These are phyloP conservation scores for Chalcosyrphus nemorum DNA, from an alignment of 2,888 invertebrate species.

Conservation along the genomic window DNA sequence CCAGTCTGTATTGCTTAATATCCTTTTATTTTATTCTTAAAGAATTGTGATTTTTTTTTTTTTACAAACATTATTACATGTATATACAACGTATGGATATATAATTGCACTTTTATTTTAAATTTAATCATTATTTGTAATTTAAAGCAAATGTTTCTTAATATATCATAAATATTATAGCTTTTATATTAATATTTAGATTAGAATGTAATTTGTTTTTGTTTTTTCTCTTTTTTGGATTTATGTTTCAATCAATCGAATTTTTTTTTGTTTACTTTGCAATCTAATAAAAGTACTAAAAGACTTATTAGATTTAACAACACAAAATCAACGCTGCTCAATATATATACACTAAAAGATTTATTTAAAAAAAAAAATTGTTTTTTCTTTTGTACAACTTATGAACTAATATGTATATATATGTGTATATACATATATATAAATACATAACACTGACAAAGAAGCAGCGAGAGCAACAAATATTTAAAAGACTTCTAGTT, in stretches of 20 bases:
- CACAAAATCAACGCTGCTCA: neutral
- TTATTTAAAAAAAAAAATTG: too few relatives aligned
- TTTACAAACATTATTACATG: neutral
- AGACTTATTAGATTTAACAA: neutral
- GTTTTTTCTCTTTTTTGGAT: neutral
- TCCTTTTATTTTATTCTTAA: neutral
- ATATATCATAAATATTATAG: neutral
- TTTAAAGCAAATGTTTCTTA: neutral
- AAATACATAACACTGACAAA: neutral
- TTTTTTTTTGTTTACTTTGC: neutral
- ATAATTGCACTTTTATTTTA: neutral
- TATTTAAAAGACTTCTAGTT: constrained; percentile 6
- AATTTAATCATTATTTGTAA: neutral
- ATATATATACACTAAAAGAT: neutral
- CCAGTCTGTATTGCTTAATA: neutral
- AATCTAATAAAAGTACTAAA: neutral
- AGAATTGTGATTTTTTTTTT: neutral
- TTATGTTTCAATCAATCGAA: neutral
- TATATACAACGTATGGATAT: neutral
- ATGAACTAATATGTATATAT: neutral
- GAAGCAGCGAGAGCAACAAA: constrained; percentile 11
- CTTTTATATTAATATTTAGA: neutral
- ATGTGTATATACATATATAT: neutral
- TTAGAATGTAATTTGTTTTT: neutral
- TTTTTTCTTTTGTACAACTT: neutral